Evolutionary conservation across 1,140 invertebrate species (phyloP), one percentile per base, ranked within the genome.

Genomic region (Drosophila lini): DNA sequence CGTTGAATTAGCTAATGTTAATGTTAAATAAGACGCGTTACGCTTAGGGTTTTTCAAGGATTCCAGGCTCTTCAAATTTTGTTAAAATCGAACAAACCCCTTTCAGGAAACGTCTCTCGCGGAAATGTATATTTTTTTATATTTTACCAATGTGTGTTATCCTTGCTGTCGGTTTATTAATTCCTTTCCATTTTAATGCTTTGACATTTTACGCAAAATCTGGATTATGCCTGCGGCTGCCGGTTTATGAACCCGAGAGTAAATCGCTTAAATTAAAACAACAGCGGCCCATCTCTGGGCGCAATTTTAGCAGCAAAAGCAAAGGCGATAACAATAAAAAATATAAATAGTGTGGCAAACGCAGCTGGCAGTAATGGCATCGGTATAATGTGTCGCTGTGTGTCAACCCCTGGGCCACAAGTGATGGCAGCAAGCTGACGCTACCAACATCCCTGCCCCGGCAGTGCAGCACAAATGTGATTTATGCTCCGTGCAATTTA

Each of bases 261-360:
- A 83, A 88, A 89, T 81, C 80, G 78, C 77, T 89, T 81, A 84
- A 90, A 90, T 89, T 89, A 89, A 90, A 89, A 80, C 38, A 84
- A 71, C 53, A 71, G 52, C 50, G 25, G 22, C 52, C 58, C 25
- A 38, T 48, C 31, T 15, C 19, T 28, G 63, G 63, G 34, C 52
- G 32, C 28, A 31, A 47, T 57, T 47, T 57, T 65, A 58, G 68
- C 52, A 25, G 34, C 52, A 42, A 15, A 59, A 56, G 41, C 32
- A 15, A 15, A 31, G 55, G 32, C 53, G 60, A 19, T 53, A 69
- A 78, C 69, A 75, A 80, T 73, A 83, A 78, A 82, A 58, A 89
- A 79, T 81, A 89, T 79, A 89, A 89, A 90, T 90, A 89, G 85
- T 89, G 84, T 84, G 85, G 81, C 81, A 64, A 70, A 44, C 74